Conservation (phyloP, 2,888 invertebrate species). For the Mellilla xanthometata region DNA sequence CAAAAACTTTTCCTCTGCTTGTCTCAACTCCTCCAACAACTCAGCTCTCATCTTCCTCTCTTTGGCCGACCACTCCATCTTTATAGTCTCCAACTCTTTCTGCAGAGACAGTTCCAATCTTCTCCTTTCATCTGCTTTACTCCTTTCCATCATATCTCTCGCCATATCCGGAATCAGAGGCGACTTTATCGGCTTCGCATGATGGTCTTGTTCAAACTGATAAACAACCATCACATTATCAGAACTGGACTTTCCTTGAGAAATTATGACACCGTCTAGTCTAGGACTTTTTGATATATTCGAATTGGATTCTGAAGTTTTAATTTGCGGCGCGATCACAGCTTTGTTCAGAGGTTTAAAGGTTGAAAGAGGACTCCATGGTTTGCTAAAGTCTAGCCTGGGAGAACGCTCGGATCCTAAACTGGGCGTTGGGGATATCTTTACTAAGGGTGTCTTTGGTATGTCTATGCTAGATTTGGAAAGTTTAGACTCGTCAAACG, state of each 20-base stretch:
- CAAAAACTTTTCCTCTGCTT: slow-evolving; percentile 71
- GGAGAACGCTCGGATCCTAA: slow-evolving; percentile 27
- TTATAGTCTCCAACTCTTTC: slow-evolving; percentile 78
- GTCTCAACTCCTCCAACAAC: slow-evolving; percentile 75
- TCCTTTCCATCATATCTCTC: slow-evolving; percentile 68
- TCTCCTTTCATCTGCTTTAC: slow-evolving; percentile 66
- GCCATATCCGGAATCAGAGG: slow-evolving; percentile 68
- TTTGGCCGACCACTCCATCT: slow-evolving; percentile 81
- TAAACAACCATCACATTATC: slow-evolving; percentile 76
- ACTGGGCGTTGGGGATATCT: slow-evolving; percentile 54
- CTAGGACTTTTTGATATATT: slow-evolving; percentile 55
- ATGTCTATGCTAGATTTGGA: slow-evolving; percentile 45
- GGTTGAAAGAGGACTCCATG: slow-evolving; percentile 64
- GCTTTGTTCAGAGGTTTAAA: slow-evolving; percentile 62
- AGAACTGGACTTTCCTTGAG: slow-evolving; percentile 70
- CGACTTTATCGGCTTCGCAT: slow-evolving; percentile 57
- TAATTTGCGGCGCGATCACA: slow-evolving; percentile 48
- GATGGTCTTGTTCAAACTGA: slow-evolving; percentile 69
- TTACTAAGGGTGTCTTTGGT: slow-evolving; percentile 53
- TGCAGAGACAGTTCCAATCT: slow-evolving; percentile 68
- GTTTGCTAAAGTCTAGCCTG: slow-evolving; percentile 54
- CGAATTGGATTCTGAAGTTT: slow-evolving; percentile 55
- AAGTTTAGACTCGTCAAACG: slow-evolving; percentile 41
- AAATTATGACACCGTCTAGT: slow-evolving; percentile 69
- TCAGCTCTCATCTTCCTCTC: slow-evolving; percentile 81